Evolutionary conservation across 2,113 vertebrate species (phyloP).

Genomic region (Microcebus jonahi): DNA sequence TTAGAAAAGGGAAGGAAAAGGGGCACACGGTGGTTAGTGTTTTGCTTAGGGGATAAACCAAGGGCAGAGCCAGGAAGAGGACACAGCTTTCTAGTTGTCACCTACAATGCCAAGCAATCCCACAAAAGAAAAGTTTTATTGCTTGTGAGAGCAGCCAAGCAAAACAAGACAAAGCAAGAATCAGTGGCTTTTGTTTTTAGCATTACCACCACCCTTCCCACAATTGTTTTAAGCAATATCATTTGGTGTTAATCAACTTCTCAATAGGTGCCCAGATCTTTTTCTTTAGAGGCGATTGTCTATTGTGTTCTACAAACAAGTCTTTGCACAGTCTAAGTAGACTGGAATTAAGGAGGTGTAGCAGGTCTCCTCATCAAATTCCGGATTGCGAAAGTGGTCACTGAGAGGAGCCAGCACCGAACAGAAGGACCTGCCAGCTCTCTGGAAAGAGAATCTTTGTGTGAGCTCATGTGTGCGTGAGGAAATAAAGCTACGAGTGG

Average conservation of each 20-base stretch:
- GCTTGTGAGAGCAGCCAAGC: conserved; percentile 52
- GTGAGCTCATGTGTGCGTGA: neutral
- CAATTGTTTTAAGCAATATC: conserved; percentile 65
- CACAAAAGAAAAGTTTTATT: conserved; percentile 49
- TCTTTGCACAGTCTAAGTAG: neutral
- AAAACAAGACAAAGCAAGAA: conserved; percentile 49
- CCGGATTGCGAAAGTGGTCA: neutral
- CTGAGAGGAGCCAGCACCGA: neutral
- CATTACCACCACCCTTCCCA: conserved; percentile 67
- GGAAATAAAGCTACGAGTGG: neutral
- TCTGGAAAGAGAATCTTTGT: neutral
- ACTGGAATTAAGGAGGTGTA: neutral
- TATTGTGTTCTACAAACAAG: conserved; percentile 4
- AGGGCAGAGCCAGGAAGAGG: neutral
- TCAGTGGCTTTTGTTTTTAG: neutral
- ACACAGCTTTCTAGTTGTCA: conserved; percentile 31
- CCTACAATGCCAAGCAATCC: neutral
- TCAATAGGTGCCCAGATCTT: neutral
- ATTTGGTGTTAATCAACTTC: conserved; percentile 61
- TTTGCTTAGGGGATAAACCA: conserved; percentile 33
- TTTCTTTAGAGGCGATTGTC: conserved; percentile 53
- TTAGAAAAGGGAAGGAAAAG: neutral
- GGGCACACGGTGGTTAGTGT: neutral
- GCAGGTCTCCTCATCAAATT: neutral
- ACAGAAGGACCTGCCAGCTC: neutral